Evolutionary conservation across 2,888 invertebrate genomes (phyloP).

Genomic region (Apoderus coryli): DNA sequence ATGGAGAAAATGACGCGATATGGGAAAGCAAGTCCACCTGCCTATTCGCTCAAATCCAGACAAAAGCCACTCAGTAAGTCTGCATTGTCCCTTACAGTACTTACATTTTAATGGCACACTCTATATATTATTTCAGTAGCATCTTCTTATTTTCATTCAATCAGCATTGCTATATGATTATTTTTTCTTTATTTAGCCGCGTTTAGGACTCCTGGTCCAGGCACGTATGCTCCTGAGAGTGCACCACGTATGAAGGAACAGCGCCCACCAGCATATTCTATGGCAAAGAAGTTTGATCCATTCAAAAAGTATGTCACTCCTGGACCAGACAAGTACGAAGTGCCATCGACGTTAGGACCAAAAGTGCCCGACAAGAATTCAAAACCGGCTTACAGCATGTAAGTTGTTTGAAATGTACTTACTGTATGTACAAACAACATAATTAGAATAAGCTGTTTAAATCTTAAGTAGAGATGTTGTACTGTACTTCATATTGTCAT

Average conservation of each 20-base stretch:
- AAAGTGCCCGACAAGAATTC: constrained; percentile 37
- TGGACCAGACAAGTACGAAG: constrained; percentile 45
- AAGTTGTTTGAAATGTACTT: constrained; percentile 11
- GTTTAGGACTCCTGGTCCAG: constrained; percentile 44
- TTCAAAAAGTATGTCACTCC: constrained; percentile 31
- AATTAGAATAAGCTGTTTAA: too few species aligned
- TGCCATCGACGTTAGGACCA: constrained; percentile 38
- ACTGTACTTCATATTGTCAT: too few species aligned
- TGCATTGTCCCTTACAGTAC: background rate
- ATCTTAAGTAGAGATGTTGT: too few species aligned
- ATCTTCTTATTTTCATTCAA: background rate
- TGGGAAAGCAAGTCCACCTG: constrained; percentile 36
- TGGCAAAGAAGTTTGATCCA: constrained; percentile 34
- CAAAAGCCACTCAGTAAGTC: constrained; percentile 20
- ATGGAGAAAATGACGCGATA: constrained; percentile 36
- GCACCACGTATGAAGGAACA: constrained; percentile 38
- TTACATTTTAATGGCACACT: too few species aligned
- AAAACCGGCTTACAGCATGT: constrained; percentile 39
- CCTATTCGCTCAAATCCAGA: constrained; percentile 32
- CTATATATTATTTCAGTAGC: background rate
- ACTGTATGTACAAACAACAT: background rate
- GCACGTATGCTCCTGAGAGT: constrained; percentile 46
- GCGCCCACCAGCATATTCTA: constrained; percentile 43
- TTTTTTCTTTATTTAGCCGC: constrained; percentile 16
- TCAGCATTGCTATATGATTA: background rate